A percentile compares a stretch with the other conserved stretches of the same genome.
Conservation (phyloP, 2,888 invertebrate genomes). For the Dromius quadrimaculatus region DNA sequence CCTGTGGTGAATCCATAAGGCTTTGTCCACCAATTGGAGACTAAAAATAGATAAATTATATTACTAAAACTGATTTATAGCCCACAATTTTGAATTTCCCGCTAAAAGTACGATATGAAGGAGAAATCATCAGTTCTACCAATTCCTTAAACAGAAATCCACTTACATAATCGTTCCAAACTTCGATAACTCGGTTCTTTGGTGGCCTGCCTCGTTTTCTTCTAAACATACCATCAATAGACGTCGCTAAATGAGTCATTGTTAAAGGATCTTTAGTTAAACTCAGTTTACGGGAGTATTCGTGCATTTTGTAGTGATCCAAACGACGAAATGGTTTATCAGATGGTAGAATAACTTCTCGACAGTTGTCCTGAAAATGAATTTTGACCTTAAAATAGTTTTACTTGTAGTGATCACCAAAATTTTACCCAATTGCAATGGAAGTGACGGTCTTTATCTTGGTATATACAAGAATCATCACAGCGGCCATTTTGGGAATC, state of each 20-base stretch:
- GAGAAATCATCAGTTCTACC: too few species aligned
- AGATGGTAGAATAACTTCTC: slow-evolving; percentile 80
- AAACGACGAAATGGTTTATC: slow-evolving; percentile 85
- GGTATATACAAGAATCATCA: slow-evolving; percentile 78
- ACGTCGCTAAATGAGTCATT: slow-evolving; percentile 74
- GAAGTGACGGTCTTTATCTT: slow-evolving; percentile 84
- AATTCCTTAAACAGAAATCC: too few species aligned
- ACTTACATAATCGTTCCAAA: slow-evolving; percentile 87
- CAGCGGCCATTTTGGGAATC: slow-evolving; percentile 75
- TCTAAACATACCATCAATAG: slow-evolving; percentile 92
- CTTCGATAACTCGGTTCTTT: slow-evolving; percentile 93
- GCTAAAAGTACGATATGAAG: too few species aligned
- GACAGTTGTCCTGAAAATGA: slow-evolving; percentile 77
- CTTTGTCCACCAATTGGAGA: slow-evolving; percentile 64
- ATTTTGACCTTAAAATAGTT: slow-evolving; percentile 6
- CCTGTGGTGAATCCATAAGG: slow-evolving; percentile 80
- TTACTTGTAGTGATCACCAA: slow-evolving; percentile 2
- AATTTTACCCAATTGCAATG: slow-evolving; percentile 88
- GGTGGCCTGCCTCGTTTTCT: slow-evolving; percentile 96
- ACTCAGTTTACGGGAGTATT: slow-evolving; percentile 65
- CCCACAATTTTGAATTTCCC: too few species aligned
- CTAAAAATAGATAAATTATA: slow-evolving; percentile 56
- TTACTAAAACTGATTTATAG: too few species aligned
- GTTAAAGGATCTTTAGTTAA: slow-evolving; percentile 67
- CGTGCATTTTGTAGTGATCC: slow-evolving; percentile 88